A percentile compares a stretch with the other conserved stretches of the same genome.
Evolutionary conservation across 2,888 invertebrate species (phyloP).

Genomic region (Lamellibrachia columna): DNA sequence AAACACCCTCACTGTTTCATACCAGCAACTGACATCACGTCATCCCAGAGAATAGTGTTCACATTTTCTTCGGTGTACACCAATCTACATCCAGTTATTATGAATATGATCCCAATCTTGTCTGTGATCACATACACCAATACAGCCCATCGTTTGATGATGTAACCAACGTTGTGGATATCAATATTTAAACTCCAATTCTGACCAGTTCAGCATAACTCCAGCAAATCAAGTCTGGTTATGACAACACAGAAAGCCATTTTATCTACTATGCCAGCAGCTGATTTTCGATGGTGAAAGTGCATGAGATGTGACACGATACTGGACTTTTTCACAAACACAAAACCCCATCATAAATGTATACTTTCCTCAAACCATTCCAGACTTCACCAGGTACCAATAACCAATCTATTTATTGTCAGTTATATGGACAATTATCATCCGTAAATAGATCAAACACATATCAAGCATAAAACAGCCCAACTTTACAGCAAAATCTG

Average conservation of each 20-base stretch:
- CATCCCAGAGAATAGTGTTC: not conserved
- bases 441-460: not conserved
- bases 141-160: not conserved
- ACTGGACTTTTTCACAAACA: not conserved
- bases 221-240: not conserved
- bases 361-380: not conserved
- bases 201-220: not conserved
- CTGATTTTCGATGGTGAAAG: not conserved
- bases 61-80: not conserved
- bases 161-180: not conserved
- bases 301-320: not conserved
- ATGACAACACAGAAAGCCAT: constrained; percentile 5
- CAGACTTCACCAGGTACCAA: not conserved
- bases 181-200: not conserved
- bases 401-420: not conserved
- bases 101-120: not conserved
- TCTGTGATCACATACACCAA: not conserved
- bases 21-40: not conserved
- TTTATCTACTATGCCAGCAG: not conserved
- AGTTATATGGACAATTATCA: constrained; percentile 1
- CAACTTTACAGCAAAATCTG: not conserved
- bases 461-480: constrained; percentile 1
- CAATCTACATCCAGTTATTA: not conserved
- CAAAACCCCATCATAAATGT: not conserved
- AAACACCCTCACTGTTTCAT: not conserved